phyloP scores from a whole-genome alignment of 2,888 invertebrate genomes.

The Nebria brevicollis region DNA sequence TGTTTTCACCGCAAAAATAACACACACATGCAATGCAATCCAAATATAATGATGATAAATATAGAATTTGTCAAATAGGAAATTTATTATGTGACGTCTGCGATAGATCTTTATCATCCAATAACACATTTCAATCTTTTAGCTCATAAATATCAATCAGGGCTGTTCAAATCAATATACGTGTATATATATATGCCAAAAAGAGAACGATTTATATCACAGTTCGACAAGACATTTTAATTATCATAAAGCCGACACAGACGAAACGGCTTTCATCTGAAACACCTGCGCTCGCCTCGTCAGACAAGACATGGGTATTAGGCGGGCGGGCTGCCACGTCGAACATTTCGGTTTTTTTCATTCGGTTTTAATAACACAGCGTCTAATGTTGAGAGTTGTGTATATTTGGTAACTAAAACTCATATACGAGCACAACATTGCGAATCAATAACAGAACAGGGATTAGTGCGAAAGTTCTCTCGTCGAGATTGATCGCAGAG shows the following conservation, averaged over 20 bases:
- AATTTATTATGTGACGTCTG: conserved; percentile 23
- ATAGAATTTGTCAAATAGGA: conserved; percentile 31
- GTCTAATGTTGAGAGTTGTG: conserved; percentile 13
- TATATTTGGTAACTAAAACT: conserved; percentile 26
- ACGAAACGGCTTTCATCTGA: conserved; percentile 49
- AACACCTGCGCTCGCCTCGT: conserved; percentile 25
- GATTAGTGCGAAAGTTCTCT: conserved; percentile 40
- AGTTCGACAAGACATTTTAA: conserved; percentile 60
- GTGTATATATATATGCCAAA: neutral
- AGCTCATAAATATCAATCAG: conserved; percentile 46
- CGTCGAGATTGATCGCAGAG: conserved; percentile 36
- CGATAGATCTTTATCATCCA: conserved; percentile 46
- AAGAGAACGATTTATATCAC: neutral
- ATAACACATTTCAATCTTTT: conserved; percentile 42
- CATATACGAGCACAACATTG: neutral
- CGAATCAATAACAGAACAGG: conserved; percentile 37
- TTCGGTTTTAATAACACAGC: conserved; percentile 27
- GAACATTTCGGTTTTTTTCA: neutral
- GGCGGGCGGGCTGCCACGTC: neutral
- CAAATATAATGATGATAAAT: conserved; percentile 38
- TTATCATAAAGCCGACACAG: conserved; percentile 57
- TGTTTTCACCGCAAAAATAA: neutral
- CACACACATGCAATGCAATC: neutral
- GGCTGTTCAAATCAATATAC: conserved; percentile 41
- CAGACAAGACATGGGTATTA: neutral